phyloP scores from a whole-genome alignment of 30 jellyfish, hydroid and myxozoan species.

The Pelagia noctiluca region DNA sequence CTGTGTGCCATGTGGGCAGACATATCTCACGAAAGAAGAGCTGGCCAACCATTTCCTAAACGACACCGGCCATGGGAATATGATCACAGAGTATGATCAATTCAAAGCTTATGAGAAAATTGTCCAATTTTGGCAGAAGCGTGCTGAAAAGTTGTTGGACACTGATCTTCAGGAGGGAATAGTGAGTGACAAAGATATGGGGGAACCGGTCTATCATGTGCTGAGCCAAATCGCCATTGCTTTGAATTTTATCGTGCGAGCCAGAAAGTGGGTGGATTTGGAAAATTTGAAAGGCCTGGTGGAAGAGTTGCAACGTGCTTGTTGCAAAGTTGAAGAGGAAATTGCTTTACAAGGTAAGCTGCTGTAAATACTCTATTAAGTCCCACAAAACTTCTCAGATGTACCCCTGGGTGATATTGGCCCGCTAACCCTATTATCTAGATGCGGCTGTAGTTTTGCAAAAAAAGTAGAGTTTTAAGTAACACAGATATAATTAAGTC shows the following conservation, averaged over 20 bases:
- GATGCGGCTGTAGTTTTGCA: too few relatives aligned
- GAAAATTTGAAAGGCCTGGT: slow-evolving; percentile 1
- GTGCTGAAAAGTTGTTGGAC: slow-evolving; percentile 41
- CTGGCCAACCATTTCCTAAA: slow-evolving; percentile 14
- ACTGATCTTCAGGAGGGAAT: slow-evolving; percentile 7
- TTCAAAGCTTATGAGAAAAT: neutral
- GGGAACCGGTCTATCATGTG: neutral
- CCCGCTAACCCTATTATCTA: too few relatives aligned
- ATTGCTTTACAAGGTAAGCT: too few relatives aligned
- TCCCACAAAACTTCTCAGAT: too few relatives aligned
- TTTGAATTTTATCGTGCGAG: neutral
- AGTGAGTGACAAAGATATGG: slow-evolving; percentile 6
- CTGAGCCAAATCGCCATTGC: slow-evolving; percentile 7
- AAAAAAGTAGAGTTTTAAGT: too few relatives aligned
- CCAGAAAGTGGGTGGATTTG: slow-evolving; percentile 23
- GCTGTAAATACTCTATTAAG: too few relatives aligned
- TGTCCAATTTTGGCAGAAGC: slow-evolving; percentile 11
- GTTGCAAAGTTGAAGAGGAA: neutral
- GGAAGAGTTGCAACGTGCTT: slow-evolving; percentile 18
- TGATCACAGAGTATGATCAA: neutral
- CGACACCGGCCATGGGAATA: slow-evolving; percentile 4
- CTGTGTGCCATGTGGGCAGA: slow-evolving; percentile 55
- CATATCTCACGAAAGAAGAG: neutral
- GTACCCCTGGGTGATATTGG: too few relatives aligned
- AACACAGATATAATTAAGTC: too few relatives aligned